Base-by-base conservation (phyloP, 2,888 invertebrate species). In the Cacoxenus indagator region DNA sequence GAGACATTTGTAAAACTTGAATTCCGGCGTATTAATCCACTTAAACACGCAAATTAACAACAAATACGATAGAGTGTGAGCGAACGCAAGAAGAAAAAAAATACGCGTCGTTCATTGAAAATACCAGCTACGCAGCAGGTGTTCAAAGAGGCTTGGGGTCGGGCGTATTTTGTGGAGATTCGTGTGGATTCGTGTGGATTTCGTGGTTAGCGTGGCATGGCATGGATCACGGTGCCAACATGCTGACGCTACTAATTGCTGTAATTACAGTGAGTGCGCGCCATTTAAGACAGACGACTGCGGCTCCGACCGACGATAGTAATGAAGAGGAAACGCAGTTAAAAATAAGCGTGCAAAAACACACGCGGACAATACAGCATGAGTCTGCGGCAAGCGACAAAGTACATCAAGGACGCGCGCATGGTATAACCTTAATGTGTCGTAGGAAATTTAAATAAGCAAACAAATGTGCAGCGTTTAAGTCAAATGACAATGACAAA, bases 401-500 rank as follows among this genome's bases (percentile, higher is more conserved):
- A 5, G 6, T 8, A 14, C 14, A 14, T 37, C 37, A 37, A 37
- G 37, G 22, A 51, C 22, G 22, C 24, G 17, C 51, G 22, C 17
- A 3, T 51, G 9, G 8, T 9, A 51, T 51, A 17, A 51, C n/a
- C n/a, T n/a, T n/a, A n/a, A n/a, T n/a, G 22, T 22, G 51, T n/a
- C 22, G 51, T 29, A 67, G 67, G 62, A 64, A 70, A 65, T 70
- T 72, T 70, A 72, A 70, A 74, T 72, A 67, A 51, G 19, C 19
- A 22, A 74, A 74, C 72, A 74, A 73, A 72, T 72, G 72, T 68
- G 64, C 69, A 67, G 69, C 68, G 68, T 74, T 74, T 70, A 74
- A 67, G 67, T 55, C 69, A 66, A 68, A 61, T 74, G 74, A 72
- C 72, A 74, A 68, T 74, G 74, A 74, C 68, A 72, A 74, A 74